Evolutionary conservation across 2,797 vertebrate species (phyloP), one percentile per base, ranked within the genome.

Genomic region (Eulemur rubriventer): DNA sequence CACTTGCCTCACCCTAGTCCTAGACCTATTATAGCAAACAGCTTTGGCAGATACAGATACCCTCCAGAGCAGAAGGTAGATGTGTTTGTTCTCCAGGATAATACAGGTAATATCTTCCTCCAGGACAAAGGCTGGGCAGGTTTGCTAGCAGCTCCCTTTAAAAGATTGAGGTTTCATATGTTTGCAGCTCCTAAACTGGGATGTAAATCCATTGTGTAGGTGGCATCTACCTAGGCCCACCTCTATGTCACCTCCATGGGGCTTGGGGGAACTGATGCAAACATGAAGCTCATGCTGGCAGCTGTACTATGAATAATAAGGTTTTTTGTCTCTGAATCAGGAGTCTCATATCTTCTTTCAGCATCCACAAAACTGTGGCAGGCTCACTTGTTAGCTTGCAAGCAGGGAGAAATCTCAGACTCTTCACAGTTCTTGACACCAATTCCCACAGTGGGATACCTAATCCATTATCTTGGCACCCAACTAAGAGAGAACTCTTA

Each of bases 371-470:
- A 80, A 91, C 72, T 50, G 24, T 55, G 52, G 9, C 16, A 82
- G 33, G 20, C n/a, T 83, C 48, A n/a, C 20, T 72, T 87, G 33
- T 55, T 67, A 92, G 43, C 33, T 78, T 95, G 17, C 38, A 72
- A 95, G 41, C 76, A 84, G 38, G 26, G 10, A 63, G 92, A 96
- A 80, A 75, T 41, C 63, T 69, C 57, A 59, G 69, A 89, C 70
- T 35, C 26, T 46, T 85, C 94, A 59, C 57, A 50, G 38, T 73
- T 92, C 69, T 80, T 96, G 81, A 88, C 52, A 81, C 46, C 41
- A 79, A 76, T 72, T 90, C 55, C 52, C 78, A 95, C 35, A 92
- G 35, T 92, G 48, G 22, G 11, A 89, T 80, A 14, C 48, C 38
- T 61, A 92, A 92, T 84, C 26, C 67, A 86, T 92, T 95, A 69